Evolutionary conservation across 37 sponge, comb jelly and placozoan species (phyloP), one percentile per base, ranked within the genome.

Genomic region (Aphrocallistes beatrix): DNA sequence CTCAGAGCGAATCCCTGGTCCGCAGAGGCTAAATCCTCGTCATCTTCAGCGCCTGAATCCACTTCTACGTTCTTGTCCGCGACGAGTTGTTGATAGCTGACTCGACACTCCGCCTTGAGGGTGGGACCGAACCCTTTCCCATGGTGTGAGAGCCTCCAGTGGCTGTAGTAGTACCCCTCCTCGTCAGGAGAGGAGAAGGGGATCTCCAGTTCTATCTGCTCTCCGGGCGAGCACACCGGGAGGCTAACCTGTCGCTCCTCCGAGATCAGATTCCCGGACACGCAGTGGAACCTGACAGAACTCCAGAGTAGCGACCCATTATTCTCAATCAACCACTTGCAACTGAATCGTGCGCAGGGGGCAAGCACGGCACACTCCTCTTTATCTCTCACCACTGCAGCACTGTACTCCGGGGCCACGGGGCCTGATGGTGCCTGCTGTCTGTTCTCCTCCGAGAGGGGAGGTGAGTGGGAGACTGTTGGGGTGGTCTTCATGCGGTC

Each of bases 201-300:
- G 34, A 60, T 30, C 75, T 60, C 75, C 75, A 60, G 34, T 13
- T 60, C 75, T 3, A 60, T 60, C 75, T 60, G 75, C 6, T 60
- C 75, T 6, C 75, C 75, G 28, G 25, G 21, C 3, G 75, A 60
- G 75, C 75, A 60, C 28, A 60, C 10, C 17, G 75, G 75, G 32
- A 60, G 34, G 75, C 75, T 60, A 3, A 60, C 34, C 75, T 60
- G 75, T 60, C 75, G 10, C 75, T 60, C 75, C 25, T 60, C 75
- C 34, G 75, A 32, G 25, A 60, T 3, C 17, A 60, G n/a, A 60
- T 60, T 60, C n/a, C 75, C 75, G 25, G 75, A 60, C 75, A 60
- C 75, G 34, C 75, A 60, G 34, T 60, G 75, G 75, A 60, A 60
- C 28, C 75, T 19, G n/a, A 60, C 75, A 19, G 75, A 60, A 13